Conservation (phyloP, 2,888 invertebrate species). For the Ramazzottius varieornatus region DNA sequence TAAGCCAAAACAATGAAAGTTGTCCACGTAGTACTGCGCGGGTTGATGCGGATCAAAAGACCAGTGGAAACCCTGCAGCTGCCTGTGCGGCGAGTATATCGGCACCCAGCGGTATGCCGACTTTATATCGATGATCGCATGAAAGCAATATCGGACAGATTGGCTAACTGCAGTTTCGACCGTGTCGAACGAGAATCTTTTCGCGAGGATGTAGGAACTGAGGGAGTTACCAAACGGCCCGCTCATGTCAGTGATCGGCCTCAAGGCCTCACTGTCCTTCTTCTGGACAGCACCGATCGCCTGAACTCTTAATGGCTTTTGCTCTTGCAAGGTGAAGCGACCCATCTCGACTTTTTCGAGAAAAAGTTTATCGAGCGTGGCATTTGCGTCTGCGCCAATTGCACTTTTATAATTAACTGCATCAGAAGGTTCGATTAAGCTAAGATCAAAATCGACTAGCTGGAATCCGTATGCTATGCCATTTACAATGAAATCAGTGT, state of each 20-base stretch:
- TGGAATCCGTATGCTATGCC: not conserved
- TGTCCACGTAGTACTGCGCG: not conserved
- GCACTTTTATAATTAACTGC: not conserved
- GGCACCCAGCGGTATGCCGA: not conserved
- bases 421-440: not conserved
- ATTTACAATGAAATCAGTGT: not conserved
- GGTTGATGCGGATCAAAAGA: not conserved
- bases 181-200: not conserved
- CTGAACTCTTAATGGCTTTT: not conserved
- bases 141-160: not conserved
- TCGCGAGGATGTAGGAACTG: not conserved
- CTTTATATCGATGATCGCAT: not conserved
- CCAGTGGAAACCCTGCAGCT: not conserved
- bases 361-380: not conserved
- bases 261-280: not conserved
- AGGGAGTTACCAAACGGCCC: not conserved
- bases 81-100: not conserved
- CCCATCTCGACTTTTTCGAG: not conserved
- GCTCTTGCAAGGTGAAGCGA: not conserved
- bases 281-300: not conserved
- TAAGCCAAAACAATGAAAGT: not conserved
- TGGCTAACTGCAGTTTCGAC: not conserved
- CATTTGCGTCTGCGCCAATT: not conserved
- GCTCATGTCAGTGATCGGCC: not conserved
- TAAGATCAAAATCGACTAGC: not conserved